Base-by-base conservation (phyloP, 2,113 vertebrate species). In the Hoplias malabaricus region DNA sequence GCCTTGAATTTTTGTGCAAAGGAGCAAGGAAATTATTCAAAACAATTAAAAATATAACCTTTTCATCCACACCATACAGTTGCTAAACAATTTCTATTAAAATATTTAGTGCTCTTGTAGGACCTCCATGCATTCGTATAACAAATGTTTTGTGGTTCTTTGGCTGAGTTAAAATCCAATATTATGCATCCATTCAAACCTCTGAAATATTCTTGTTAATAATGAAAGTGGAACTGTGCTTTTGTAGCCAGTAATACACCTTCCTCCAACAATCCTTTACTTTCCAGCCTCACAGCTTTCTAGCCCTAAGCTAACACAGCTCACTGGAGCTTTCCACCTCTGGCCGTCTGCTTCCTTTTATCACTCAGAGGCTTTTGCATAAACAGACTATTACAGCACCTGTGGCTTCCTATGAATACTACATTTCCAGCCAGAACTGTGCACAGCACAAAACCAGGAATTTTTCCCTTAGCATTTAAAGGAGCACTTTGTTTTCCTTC, bases 351-450 rank as follows among this genome's bases (percentile, higher is more conserved):
- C 72, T 42, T 34, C 63, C 23, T 34, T 78, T 61, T 57, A 74
- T 78, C 43, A 62, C 31, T 46, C 65, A 33, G 25, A 12, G 23
- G 68, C 25, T 53, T 69, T 50, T 38, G 48, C 63, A 80, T 69
- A 69, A 75, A 80, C 59, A 61, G 59, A 56, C 63, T 27, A 42
- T 68, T 73, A 50, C 25, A 70, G 43, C 66, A 75, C 56, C 66
- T 79, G 69, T 72, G 77, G 61, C 43, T 65, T 72, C 48, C 48
- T 5, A 19, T 43, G 46, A 42, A 79, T 43, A 50, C 48, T 73
- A 50, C 27, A 23, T 50, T 48, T 19, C 68, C 0, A 21, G 36
- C 3, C 14, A 31, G 36, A 53, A 69, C 68, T 69, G 50, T 53
- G 16, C 54, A 13, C 57, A 74, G 59, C 19, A 69, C 54, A 25